A percentile compares a stretch with the other conserved stretches of the same genome.
Evolutionary conservation across 2,113 vertebrate species (phyloP).

Genomic region (Euleptes europaea): DNA sequence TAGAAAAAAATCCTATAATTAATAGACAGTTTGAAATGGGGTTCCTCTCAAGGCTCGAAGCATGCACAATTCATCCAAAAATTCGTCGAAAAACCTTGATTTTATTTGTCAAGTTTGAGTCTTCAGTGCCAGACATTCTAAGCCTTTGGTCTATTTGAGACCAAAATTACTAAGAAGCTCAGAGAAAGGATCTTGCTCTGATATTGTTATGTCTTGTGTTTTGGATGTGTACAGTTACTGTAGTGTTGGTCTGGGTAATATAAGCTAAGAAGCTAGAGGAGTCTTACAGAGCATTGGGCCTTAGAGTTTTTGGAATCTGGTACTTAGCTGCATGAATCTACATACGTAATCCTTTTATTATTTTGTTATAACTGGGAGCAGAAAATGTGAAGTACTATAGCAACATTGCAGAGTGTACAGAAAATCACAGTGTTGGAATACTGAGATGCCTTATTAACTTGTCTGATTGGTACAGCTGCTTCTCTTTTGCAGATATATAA

Average conservation of each 20-base stretch:
- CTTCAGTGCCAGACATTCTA: not conserved
- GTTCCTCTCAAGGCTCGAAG: not conserved
- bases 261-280: too few relatives aligned
- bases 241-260: too few relatives aligned
- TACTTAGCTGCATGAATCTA: not conserved
- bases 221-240: not conserved
- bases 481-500: too few relatives aligned
- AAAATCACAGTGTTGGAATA: not conserved
- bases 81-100: not conserved
- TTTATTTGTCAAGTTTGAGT: not conserved
- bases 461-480: not conserved
- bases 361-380: not conserved
- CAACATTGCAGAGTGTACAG: not conserved
- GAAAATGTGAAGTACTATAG: not conserved
- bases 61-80: not conserved
- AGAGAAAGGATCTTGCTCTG: not conserved
- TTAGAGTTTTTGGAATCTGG: not conserved
- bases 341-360: too few relatives aligned
- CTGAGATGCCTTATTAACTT: not conserved
- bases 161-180: not conserved
- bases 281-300: too few relatives aligned
- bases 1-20: not conserved
- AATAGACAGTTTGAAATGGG: not conserved
- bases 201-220: not conserved
- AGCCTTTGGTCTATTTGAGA: not conserved